These are phyloP conservation scores for Cepaea nemoralis DNA, from an alignment of 1,140 invertebrate genomes.

Conservation along the genomic window DNA sequence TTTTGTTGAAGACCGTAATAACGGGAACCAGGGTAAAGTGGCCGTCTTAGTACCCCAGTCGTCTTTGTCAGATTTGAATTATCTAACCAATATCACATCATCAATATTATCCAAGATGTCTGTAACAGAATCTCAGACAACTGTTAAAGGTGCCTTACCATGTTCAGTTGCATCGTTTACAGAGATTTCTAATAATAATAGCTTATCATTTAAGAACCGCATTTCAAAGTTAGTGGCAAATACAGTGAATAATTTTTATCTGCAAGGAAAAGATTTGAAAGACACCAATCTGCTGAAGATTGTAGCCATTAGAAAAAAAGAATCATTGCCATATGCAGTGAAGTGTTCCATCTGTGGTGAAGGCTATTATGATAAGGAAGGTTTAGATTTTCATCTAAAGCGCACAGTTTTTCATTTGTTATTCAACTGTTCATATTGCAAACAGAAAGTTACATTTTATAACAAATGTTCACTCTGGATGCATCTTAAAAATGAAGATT, in stretches of 20 bases:
- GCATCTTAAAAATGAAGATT: background rate
- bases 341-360: slow-evolving; percentile 29
- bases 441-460: slow-evolving; percentile 6
- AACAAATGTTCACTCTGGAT: slow-evolving; percentile 33
- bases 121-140: background rate
- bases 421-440: slow-evolving; percentile 14
- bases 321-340: background rate
- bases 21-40: background rate
- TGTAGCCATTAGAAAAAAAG: background rate
- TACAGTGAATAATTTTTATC: background rate
- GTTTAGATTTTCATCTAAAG: slow-evolving; percentile 3
- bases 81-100: background rate
- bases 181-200: background rate
- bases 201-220: background rate
- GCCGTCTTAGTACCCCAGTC: slow-evolving; percentile 5
- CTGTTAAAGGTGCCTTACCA: background rate
- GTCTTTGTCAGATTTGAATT: background rate
- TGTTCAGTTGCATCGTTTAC: background rate
- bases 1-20: background rate
- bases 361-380: background rate
- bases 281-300: background rate
- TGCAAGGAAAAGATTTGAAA: background rate
- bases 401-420: background rate
- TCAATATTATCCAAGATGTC: background rate
- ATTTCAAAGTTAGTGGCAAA: background rate